phyloP scores from a whole-genome alignment of 92 coral and sea anemone genomes.

The Porites lobata region DNA sequence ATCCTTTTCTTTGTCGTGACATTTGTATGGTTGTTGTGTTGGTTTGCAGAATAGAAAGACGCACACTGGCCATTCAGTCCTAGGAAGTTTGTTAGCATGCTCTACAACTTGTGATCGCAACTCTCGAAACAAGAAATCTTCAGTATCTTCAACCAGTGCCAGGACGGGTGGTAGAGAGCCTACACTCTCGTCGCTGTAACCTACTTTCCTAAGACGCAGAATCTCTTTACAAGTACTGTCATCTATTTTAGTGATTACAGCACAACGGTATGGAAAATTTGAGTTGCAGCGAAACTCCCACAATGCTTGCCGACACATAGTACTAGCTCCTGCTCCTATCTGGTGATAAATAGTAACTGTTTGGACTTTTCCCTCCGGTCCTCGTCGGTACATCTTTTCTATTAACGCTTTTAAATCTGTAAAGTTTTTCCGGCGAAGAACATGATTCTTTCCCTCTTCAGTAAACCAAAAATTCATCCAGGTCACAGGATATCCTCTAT shows the following conservation, averaged over 20 bases:
- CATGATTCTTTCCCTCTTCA: slow-evolving; percentile 42
- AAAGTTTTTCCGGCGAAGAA: slow-evolving; percentile 47
- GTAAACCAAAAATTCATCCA: slow-evolving; percentile 70
- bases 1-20: not conserved
- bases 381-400: slow-evolving; percentile 10
- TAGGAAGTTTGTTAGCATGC: slow-evolving; percentile 8
- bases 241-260: slow-evolving; percentile 30
- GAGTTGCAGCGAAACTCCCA: slow-evolving; percentile 56
- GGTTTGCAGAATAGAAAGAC: slow-evolving; percentile 55
- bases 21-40: slow-evolving; percentile 22
- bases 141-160: slow-evolving; percentile 47
- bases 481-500: slow-evolving; percentile 49
- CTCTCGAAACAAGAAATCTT: slow-evolving; percentile 47
- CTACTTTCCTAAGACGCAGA: slow-evolving; percentile 41
- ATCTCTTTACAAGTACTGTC: slow-evolving; percentile 45
- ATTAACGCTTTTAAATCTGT: not conserved
- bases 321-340: slow-evolving; percentile 67
- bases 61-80: slow-evolving; percentile 35
- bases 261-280: slow-evolving; percentile 48
- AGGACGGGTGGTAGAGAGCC: slow-evolving; percentile 12
- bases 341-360: slow-evolving; percentile 49
- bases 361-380: slow-evolving; percentile 51
- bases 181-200: slow-evolving; percentile 28
- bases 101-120: slow-evolving; percentile 54
- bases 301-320: slow-evolving; percentile 56